Conservation (phyloP, 1,140 invertebrate genomes). For the Drosophila obscura region DNA sequence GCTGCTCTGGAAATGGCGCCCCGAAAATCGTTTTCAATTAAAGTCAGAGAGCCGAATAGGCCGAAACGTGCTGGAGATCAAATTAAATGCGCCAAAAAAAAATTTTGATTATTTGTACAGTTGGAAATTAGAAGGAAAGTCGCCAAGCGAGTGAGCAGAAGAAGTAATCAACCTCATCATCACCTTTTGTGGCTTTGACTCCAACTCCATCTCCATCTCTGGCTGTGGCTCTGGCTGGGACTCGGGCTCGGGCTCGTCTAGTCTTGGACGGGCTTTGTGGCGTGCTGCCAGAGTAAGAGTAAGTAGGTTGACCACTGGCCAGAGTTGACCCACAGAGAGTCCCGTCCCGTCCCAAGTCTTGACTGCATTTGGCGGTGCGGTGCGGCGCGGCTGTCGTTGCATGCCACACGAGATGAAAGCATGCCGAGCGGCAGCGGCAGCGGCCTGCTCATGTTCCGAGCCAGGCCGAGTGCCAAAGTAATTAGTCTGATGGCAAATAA, state of each 20-base stretch:
- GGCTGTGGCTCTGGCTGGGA: neutral
- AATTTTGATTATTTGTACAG: constrained; percentile 80
- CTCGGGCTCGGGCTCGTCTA: constrained; percentile 17
- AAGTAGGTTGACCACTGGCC: constrained; percentile 39
- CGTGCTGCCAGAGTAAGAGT: constrained; percentile 39
- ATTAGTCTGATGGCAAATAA: constrained; percentile 75
- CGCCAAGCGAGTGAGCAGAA: constrained; percentile 49
- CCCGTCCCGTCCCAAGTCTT: constrained; percentile 19
- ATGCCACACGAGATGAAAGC: constrained; percentile 78
- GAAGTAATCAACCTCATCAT: constrained; percentile 79
- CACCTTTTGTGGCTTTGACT: constrained; percentile 70
- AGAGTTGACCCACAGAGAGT: constrained; percentile 61
- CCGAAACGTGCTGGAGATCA: constrained; percentile 77
- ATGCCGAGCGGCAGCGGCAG: constrained; percentile 50
- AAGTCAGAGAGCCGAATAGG: constrained; percentile 46
- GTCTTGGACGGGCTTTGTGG: no score
- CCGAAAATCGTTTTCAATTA: constrained; percentile 79
- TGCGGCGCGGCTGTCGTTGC: constrained; percentile 36
- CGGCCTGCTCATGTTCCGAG: constrained; percentile 23
- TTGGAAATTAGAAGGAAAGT: constrained; percentile 76
- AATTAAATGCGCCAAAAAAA: constrained; percentile 74
- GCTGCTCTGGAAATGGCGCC: constrained; percentile 50
- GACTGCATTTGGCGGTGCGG: constrained; percentile 43
- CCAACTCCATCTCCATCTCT: constrained; percentile 7
- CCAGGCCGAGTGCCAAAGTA: constrained; percentile 71